Conservation (phyloP, 2,888 invertebrate genomes). For the Cantharis lateralis region DNA sequence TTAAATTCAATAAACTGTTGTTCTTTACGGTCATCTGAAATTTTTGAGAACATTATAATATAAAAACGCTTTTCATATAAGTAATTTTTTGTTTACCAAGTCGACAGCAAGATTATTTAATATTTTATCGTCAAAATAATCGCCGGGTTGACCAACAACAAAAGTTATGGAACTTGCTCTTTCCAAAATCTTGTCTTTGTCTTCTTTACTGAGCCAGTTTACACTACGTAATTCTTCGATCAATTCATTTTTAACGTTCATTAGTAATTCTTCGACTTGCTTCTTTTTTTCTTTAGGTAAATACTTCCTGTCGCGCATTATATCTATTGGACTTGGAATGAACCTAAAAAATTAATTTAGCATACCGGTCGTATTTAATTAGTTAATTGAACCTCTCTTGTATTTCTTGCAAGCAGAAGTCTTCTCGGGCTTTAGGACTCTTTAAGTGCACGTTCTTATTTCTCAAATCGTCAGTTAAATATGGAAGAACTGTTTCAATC, state of each 20-base stretch:
- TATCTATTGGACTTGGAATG: slow-evolving; percentile 4
- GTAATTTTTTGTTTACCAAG: slow-evolving; percentile 10
- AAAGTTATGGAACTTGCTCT: slow-evolving; percentile 33
- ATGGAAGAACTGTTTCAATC: slow-evolving; percentile 1
- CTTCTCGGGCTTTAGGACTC: slow-evolving; percentile 2
- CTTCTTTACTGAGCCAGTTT: slow-evolving; percentile 40
- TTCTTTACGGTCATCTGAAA: slow-evolving; percentile 1
- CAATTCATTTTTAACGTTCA: slow-evolving; percentile 38
- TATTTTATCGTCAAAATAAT: slow-evolving; percentile 61
- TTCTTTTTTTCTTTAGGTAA: slow-evolving; percentile 14
- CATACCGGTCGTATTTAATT: neutral
- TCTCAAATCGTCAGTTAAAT: slow-evolving; percentile 7
- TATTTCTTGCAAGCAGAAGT: slow-evolving; percentile 15
- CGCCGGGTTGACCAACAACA: slow-evolving; percentile 39
- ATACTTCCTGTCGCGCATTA: slow-evolving; percentile 6
- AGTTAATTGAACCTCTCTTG: slow-evolving; percentile 4
- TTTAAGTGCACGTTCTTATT: neutral
- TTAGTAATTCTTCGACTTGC: slow-evolving; percentile 36
- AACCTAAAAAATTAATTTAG: neutral
- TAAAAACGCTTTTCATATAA: neutral
- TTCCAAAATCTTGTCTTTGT: slow-evolving; percentile 30
- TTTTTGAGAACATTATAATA: neutral
- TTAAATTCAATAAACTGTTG: slow-evolving; percentile 1
- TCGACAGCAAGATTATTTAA: slow-evolving; percentile 9
- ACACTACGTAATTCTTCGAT: slow-evolving; percentile 25